These are phyloP conservation scores for Enoplosus armatus DNA, from an alignment of 2,797 vertebrate genomes.

Conservation along the genomic window DNA sequence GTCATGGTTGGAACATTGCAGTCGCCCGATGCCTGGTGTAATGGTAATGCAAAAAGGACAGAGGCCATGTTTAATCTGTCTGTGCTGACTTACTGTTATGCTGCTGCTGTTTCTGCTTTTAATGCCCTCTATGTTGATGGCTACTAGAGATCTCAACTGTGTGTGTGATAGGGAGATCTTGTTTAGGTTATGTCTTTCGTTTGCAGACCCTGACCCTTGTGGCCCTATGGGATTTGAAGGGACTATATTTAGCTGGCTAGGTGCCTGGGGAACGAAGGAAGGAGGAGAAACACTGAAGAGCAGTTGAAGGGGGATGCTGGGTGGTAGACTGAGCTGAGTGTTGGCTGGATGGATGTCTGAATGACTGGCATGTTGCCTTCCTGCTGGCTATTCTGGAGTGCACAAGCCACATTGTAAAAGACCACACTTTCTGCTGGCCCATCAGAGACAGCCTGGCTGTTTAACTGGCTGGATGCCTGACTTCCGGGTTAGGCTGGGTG, in stretches of 20 bases:
- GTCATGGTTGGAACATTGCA: slow-evolving; percentile 40
- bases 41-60: slow-evolving; percentile 34
- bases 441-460: slow-evolving; percentile 51
- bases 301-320: slow-evolving; percentile 30
- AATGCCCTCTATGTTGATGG: neutral
- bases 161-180: slow-evolving; percentile 5
- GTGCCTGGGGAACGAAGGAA: slow-evolving; percentile 19
- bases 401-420: slow-evolving; percentile 60
- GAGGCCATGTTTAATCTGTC: slow-evolving; percentile 21
- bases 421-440: slow-evolving; percentile 61
- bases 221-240: slow-evolving; percentile 22
- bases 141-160: neutral
- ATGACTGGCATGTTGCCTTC: slow-evolving; percentile 56
- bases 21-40: slow-evolving; percentile 19
- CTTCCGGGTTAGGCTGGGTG: slow-evolving; percentile 46
- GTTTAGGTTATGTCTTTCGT: slow-evolving; percentile 24
- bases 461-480: slow-evolving; percentile 64
- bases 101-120: slow-evolving; percentile 3
- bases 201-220: slow-evolving; percentile 35
- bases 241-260: slow-evolving; percentile 51
- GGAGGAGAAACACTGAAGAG: slow-evolving; percentile 20
- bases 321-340: slow-evolving; percentile 32
- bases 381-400: slow-evolving; percentile 60
- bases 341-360: slow-evolving; percentile 44
- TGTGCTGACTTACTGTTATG: slow-evolving; percentile 1